Percentiles rank a stretch among this genome's conserved stretches.
These are phyloP conservation scores for Australoheros facetus DNA, from an alignment of 2,797 vertebrate genomes.

Conservation along the genomic window DNA sequence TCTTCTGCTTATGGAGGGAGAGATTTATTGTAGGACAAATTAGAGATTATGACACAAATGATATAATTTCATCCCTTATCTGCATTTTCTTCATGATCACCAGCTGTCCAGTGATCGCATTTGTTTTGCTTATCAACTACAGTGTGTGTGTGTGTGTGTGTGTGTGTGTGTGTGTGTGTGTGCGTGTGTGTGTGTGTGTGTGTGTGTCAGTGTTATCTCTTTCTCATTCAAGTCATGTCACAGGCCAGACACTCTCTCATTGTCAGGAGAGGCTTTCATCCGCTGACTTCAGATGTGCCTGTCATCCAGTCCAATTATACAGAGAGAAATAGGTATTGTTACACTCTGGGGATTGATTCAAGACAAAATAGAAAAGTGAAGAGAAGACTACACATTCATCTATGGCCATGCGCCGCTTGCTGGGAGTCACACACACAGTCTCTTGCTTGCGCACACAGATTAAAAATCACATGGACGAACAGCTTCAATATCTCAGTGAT, in stretches of 20 bases:
- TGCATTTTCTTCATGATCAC: slow-evolving; percentile 13
- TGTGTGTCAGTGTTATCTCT: slow-evolving; percentile 68
- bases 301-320: slow-evolving; percentile 87
- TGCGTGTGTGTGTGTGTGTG: background rate
- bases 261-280: slow-evolving; percentile 85
- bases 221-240: slow-evolving; percentile 86
- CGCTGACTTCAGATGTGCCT: slow-evolving; percentile 83
- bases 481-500: slow-evolving; percentile 69
- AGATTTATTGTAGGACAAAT: slow-evolving; percentile 35
- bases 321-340: slow-evolving; percentile 85
- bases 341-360: slow-evolving; percentile 83
- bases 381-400: slow-evolving; percentile 73
- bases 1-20: slow-evolving; percentile 25
- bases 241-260: slow-evolving; percentile 81
- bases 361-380: slow-evolving; percentile 83
- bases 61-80: slow-evolving; percentile 29
- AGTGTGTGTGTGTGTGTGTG: background rate
- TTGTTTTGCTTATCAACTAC: slow-evolving; percentile 44
- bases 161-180: background rate
- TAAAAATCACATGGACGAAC: slow-evolving; percentile 68
- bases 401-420: slow-evolving; percentile 52
- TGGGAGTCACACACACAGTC: slow-evolving; percentile 37
- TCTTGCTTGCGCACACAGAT: slow-evolving; percentile 40
- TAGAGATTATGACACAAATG: slow-evolving; percentile 51
- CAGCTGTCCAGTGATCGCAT: slow-evolving; percentile 16